Conservation (phyloP, 1,140 invertebrate genomes). For the Lasioglossum baleicum region DNA sequence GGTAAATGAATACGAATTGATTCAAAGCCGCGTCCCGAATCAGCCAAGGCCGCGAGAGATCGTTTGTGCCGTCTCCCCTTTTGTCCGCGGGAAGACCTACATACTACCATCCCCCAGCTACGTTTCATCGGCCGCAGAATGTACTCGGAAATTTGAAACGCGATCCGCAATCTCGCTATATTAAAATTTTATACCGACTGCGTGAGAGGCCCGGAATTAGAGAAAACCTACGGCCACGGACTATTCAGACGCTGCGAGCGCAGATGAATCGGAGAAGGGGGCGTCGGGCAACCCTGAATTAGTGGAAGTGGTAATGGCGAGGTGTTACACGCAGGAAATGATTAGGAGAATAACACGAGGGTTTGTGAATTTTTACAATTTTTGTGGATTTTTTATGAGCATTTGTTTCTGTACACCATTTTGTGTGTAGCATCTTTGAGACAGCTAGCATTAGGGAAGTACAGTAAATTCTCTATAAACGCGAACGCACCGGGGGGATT, state of each 20-base stretch:
- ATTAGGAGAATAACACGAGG: no score
- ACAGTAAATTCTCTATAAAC: no score
- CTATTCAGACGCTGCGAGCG: constrained; percentile 10
- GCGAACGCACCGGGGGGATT: no score
- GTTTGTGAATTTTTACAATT: no score
- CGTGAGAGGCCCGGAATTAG: constrained; percentile 32
- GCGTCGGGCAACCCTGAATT: not conserved
- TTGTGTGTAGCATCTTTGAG: no score
- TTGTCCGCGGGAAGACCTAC: constrained; percentile 3
- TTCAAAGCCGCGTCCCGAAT: constrained; percentile 57
- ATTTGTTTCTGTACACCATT: no score
- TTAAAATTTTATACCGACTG: constrained; percentile 46
- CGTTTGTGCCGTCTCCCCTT: constrained; percentile 31
- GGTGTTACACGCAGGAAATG: no score
- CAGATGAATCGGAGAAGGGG: constrained; percentile 17
- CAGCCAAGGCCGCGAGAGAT: constrained; percentile 35
- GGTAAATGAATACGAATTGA: constrained; percentile 71
- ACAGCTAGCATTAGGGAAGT: no score
- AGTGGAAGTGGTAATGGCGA: constrained; percentile 3
- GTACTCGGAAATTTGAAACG: constrained; percentile 30
- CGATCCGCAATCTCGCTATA: constrained; percentile 40
- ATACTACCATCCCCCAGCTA: not conserved
- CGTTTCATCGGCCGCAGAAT: constrained; percentile 28
- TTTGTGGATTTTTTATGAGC: no score
- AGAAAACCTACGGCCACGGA: not conserved